phyloP scores from a whole-genome alignment of 2,797 vertebrate species.

The Coracias cyanogaster region DNA sequence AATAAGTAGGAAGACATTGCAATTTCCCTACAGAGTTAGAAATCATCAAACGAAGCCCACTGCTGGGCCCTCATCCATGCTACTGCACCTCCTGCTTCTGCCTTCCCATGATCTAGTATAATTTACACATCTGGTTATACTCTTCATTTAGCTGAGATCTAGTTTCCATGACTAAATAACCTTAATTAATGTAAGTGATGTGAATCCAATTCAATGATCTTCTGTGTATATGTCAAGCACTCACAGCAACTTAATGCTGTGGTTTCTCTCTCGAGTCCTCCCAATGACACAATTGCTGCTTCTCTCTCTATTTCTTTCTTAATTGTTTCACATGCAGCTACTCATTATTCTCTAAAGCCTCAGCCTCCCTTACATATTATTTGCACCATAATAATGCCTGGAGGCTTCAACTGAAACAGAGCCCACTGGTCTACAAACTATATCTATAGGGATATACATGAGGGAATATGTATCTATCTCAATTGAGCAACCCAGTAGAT shows the following conservation, averaged over 20 bases:
- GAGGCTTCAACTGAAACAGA: neutral
- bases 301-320: neutral
- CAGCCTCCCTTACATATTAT: neutral
- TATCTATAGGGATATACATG: neutral
- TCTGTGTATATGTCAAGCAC: neutral
- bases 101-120: neutral
- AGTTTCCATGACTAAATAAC: neutral
- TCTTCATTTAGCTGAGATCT: neutral
- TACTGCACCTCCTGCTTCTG: neutral
- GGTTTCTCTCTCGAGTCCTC: neutral
- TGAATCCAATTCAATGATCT: neutral
- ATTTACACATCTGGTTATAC: neutral
- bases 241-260: neutral
- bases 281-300: neutral
- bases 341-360: neutral
- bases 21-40: neutral
- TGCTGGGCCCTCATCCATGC: neutral
- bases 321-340: neutral
- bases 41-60: neutral
- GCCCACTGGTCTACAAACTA: neutral
- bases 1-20: neutral
- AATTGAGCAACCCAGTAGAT: neutral
- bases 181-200: neutral
- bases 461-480: neutral
- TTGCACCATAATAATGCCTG: neutral